Base-by-base conservation (phyloP, 35 echinoderm and acorn worm species). In the Diadema setosum region DNA sequence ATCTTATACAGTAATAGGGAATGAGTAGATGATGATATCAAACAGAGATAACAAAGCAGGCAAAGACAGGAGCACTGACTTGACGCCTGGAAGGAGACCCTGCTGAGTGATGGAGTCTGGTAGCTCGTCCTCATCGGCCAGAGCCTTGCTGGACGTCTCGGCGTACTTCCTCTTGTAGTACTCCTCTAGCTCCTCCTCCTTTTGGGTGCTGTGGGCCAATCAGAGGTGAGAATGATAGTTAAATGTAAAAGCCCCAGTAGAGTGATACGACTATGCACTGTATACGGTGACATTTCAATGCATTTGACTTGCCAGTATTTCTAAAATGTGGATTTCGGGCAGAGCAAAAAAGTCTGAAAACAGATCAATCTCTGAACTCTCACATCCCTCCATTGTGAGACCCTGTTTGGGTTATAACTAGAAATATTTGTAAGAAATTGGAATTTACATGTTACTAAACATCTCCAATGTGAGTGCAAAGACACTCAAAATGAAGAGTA, bases 151-250 rank as follows among this genome's bases (percentile, higher is more conserved):
- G 9, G 93, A 94, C 20, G 89, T 84, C 23, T 94, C 93, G 1
- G 93, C 92, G 44, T 99, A 99, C 26, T 94, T 94, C 11, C 87
- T 58, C 35, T 88, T 94, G 84, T 99, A 99, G 76, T 99, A 99
- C 50, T 94, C 96, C 45, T 94, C 96, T 17, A 99, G 83, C 40
- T 99, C 93, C 33, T 99, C 93, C 43, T 94, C 96, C 18, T 94
- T 93, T 46, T 99, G 78, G 30, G 90, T 78, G 21, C 96, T 98
- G 15, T 5, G 29, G 27, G 2, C 26, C 39, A 81, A 81, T 0
- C 12, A 81, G 2, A 43, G 18, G 30, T 2, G 21, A 81, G 16
- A 73, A 36, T 31, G 17, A 3, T 1, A 20, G 55, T 17, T 58
- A 24, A 2, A 17, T 2, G 17, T 24, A 58, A 20, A 17, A 1